These are phyloP conservation scores for Dryocosmus kuriphilus DNA, from an alignment of 2,888 invertebrate species.

Conservation along the genomic window DNA sequence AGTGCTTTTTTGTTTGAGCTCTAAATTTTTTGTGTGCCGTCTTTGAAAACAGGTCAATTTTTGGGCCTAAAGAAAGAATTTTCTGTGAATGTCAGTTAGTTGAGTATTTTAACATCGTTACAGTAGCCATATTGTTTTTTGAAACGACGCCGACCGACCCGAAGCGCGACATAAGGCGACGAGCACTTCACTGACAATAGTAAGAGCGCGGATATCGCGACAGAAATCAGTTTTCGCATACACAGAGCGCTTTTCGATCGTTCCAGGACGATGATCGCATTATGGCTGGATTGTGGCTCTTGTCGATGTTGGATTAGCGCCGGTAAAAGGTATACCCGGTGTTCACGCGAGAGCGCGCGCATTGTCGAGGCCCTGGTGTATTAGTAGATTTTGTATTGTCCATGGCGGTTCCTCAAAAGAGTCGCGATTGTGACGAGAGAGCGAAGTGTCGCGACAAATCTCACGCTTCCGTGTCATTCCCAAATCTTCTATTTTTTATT, in stretches of 20 bases:
- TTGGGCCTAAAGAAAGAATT: too few relatives aligned
- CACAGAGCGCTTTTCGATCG: slow-evolving; percentile 58
- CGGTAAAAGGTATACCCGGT: slow-evolving; percentile 74
- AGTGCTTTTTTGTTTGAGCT: too few relatives aligned
- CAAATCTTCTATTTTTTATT: slow-evolving; percentile 43
- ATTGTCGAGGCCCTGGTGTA: slow-evolving; percentile 68
- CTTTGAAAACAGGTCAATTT: too few relatives aligned
- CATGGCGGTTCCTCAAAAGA: slow-evolving; percentile 60
- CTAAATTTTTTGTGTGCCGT: too few relatives aligned
- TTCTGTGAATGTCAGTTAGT: background rate
- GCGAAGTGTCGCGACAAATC: slow-evolving; percentile 64
- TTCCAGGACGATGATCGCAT: slow-evolving; percentile 70
- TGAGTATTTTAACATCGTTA: background rate
- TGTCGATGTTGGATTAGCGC: slow-evolving; percentile 73
- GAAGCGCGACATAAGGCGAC: slow-evolving; percentile 60
- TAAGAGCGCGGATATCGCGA: slow-evolving; percentile 65
- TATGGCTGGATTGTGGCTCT: slow-evolving; percentile 63
- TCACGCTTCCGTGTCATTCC: slow-evolving; percentile 62
- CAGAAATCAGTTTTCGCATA: slow-evolving; percentile 68
- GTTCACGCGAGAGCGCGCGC: slow-evolving; percentile 70
- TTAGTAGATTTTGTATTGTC: slow-evolving; percentile 71
- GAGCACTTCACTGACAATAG: slow-evolving; percentile 60
- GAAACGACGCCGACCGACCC: background rate
- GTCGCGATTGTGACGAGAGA: slow-evolving; percentile 56
- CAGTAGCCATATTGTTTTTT: slow-evolving; percentile 25